A percentile compares a stretch with the other conserved stretches of the same genome.
Conservation (phyloP, 2,797 vertebrate genomes). For the Todus mexicanus region DNA sequence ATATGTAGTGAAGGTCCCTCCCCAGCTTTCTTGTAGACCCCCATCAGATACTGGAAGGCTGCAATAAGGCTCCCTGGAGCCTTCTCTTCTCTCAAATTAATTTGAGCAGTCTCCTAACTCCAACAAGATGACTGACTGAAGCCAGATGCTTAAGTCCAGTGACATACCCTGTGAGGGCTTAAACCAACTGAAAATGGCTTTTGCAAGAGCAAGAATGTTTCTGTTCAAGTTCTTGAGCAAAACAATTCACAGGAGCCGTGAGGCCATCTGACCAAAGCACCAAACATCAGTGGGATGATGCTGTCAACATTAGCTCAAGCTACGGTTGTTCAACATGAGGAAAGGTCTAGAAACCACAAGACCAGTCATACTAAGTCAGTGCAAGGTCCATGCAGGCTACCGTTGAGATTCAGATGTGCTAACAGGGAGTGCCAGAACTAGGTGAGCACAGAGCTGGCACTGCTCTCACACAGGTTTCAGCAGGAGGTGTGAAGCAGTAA, state of each 20-base stretch:
- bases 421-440: neutral
- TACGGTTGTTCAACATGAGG: neutral
- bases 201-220: neutral
- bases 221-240: neutral
- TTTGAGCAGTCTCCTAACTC: too few relatives aligned
- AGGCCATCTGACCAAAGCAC: neutral
- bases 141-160: neutral
- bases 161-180: neutral
- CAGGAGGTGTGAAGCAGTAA: neutral
- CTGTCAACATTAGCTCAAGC: neutral
- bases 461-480: neutral
- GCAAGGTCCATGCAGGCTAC: neutral
- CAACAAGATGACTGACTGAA: neutral
- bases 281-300: rapidly evolving
- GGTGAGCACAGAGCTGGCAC: neutral
- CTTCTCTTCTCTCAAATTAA: too few relatives aligned
- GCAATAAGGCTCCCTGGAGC: too few relatives aligned
- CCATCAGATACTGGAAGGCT: too few relatives aligned
- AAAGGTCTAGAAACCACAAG: neutral
- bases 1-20: too few relatives aligned
- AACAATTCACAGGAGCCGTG: neutral
- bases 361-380: neutral
- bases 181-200: neutral
- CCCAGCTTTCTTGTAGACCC: too few relatives aligned
- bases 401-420: neutral